A percentile compares a stretch with the other conserved stretches of the same genome.
Evolutionary conservation across 1,140 invertebrate genomes (phyloP).

Genomic region (Zaprionus lachaisei): DNA sequence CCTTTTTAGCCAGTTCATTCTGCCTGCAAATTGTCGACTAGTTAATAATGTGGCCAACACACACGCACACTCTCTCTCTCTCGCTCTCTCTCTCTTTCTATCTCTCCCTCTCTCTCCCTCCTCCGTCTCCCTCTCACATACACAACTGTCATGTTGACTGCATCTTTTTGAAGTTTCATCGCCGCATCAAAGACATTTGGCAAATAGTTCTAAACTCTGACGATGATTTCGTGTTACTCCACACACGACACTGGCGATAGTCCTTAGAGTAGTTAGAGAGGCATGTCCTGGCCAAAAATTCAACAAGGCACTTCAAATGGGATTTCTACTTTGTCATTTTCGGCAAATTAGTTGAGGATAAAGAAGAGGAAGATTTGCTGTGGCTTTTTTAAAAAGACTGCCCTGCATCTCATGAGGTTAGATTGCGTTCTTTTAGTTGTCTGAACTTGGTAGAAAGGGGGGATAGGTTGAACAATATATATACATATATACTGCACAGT

Average conservation of each 20-base stretch:
- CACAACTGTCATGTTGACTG: conserved; percentile 53
- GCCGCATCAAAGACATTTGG: conserved; percentile 65
- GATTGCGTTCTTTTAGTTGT: too few species aligned
- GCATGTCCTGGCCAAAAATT: not conserved
- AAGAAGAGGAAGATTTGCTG: too few species aligned
- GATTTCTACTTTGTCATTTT: conserved; percentile 14
- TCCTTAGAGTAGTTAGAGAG: not conserved
- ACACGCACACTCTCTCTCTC: not conserved
- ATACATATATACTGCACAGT: too few species aligned
- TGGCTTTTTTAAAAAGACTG: too few species aligned
- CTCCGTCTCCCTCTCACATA: not conserved
- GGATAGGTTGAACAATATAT: too few species aligned
- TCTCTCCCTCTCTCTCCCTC: not conserved
- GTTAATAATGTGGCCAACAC: conserved; percentile 74
- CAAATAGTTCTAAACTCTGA: conserved; percentile 58
- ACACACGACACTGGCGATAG: not conserved
- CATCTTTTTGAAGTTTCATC: conserved; percentile 72
- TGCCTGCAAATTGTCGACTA: conserved; percentile 51
- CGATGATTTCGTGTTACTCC: conserved; percentile 9
- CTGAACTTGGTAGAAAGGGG: too few species aligned
- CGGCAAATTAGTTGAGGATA: too few species aligned
- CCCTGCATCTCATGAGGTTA: too few species aligned
- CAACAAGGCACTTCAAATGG: not conserved
- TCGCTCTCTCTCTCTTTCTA: not conserved
- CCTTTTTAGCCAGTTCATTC: conserved; percentile 57